phyloP scores from a whole-genome alignment of 1,140 invertebrate genomes.

The Musca domestica region DNA sequence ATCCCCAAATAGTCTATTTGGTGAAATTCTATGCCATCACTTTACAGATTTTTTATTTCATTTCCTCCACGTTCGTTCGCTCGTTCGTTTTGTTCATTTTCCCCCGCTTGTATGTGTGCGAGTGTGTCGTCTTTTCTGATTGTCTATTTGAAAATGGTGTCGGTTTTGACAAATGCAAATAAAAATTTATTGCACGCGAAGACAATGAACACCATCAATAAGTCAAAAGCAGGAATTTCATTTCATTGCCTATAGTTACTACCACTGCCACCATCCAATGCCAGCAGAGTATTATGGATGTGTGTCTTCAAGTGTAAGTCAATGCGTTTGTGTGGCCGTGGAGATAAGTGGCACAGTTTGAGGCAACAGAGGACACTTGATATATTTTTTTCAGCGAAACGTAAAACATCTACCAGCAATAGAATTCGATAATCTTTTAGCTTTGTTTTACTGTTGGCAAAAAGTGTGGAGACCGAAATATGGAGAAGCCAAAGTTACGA shows the following conservation, averaged over 20 bases:
- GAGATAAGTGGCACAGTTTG: background rate
- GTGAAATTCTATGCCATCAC: too few relatives aligned
- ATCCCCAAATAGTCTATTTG: too few relatives aligned
- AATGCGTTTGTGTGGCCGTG: background rate
- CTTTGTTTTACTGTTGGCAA: conserved; percentile 2
- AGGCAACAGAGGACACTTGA: background rate
- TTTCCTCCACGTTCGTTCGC: background rate
- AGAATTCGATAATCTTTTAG: too few relatives aligned
- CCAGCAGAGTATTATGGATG: too few relatives aligned
- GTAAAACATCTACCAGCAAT: background rate
- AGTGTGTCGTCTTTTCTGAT: background rate
- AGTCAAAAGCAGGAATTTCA: conserved; percentile 54
- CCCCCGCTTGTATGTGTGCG: background rate
- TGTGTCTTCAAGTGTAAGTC: background rate
- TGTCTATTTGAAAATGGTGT: conserved; percentile 23
- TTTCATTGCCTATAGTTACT: conserved; percentile 33
- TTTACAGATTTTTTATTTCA: too few relatives aligned
- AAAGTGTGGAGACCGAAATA: conserved; percentile 25
- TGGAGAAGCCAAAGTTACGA: conserved; percentile 13
- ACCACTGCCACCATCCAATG: too few relatives aligned
- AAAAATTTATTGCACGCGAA: conserved; percentile 30
- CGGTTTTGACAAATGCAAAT: conserved; percentile 31
- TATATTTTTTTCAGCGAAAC: background rate
- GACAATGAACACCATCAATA: conserved; percentile 45
- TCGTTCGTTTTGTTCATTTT: background rate